Evolutionary conservation across 1,140 invertebrate species (phyloP).

Genomic region (Nymphalis io): DNA sequence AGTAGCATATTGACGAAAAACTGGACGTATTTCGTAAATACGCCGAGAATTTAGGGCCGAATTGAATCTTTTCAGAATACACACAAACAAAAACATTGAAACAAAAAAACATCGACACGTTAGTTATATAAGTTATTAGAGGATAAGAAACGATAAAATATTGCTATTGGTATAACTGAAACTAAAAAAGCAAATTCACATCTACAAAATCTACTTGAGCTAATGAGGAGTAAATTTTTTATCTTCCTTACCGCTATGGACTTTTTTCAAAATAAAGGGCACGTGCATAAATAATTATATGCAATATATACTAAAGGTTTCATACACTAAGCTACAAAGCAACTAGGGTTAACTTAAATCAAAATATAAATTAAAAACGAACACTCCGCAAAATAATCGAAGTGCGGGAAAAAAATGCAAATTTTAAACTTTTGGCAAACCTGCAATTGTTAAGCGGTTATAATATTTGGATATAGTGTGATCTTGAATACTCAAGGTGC

Average conservation of each 20-base stretch:
- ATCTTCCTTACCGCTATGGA: constrained; percentile 5
- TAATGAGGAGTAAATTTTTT: constrained; percentile 10
- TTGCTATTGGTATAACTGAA: constrained; percentile 33
- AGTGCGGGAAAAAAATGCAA: constrained; percentile 78
- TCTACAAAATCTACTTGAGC: constrained; percentile 1
- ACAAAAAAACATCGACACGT: constrained; percentile 17
- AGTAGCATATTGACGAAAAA: constrained; percentile 43
- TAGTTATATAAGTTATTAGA: constrained; percentile 18
- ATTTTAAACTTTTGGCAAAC: constrained; percentile 81
- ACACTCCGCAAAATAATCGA: constrained; percentile 63
- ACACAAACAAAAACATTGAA: constrained; percentile 40
- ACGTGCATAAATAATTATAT: constrained; percentile 48
- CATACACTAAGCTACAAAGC: constrained; percentile 41
- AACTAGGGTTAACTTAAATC: constrained; percentile 55
- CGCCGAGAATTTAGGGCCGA: constrained; percentile 52
- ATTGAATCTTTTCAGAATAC: constrained; percentile 64
- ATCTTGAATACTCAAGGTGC: constrained; percentile 17
- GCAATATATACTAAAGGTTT: constrained; percentile 22
- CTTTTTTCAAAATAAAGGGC: constrained; percentile 45
- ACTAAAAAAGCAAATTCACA: constrained; percentile 28
- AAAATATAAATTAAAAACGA: constrained; percentile 37
- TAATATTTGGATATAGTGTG: constrained; percentile 24
- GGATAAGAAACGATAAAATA: constrained; percentile 26
- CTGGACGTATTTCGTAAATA: constrained; percentile 38
- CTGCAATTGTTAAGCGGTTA: constrained; percentile 79